These are phyloP conservation scores for Xylocampa areola DNA, from an alignment of 2,888 invertebrate species.

Conservation along the genomic window DNA sequence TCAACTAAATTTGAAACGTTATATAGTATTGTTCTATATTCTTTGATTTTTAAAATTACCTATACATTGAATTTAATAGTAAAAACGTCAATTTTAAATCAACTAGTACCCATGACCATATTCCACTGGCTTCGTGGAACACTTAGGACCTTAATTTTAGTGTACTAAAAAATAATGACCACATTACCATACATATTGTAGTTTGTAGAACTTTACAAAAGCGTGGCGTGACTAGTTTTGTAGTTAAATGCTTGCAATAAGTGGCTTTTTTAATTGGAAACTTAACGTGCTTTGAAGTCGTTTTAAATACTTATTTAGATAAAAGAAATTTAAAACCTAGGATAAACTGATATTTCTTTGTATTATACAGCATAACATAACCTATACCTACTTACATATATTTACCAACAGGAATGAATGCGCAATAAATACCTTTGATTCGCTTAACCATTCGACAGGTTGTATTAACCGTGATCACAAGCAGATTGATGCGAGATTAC, in stretches of 20 bases:
- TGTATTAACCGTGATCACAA: no score
- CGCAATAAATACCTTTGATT: no score
- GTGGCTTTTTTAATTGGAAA: slow-evolving; percentile 39
- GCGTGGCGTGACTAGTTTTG: slow-evolving; percentile 49
- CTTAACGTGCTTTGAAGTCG: slow-evolving; percentile 29
- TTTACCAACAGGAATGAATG: no score
- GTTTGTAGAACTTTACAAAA: slow-evolving; percentile 18
- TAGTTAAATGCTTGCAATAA: slow-evolving; percentile 49
- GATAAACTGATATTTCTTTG: neutral
- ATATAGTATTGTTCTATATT: no score
- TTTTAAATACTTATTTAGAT: slow-evolving; percentile 15
- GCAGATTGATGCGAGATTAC: no score
- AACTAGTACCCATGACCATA: neutral
- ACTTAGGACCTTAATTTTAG: slow-evolving; percentile 19
- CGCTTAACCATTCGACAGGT: no score
- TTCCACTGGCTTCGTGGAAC: slow-evolving; percentile 18
- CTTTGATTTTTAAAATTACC: no score
- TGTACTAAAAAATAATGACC: slow-evolving; percentile 34
- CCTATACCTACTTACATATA: no score
- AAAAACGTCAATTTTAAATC: neutral
- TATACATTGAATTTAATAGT: no score
- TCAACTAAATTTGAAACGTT: no score
- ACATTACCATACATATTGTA: slow-evolving; percentile 40
- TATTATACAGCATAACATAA: no score
- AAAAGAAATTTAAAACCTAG: neutral